These are phyloP conservation scores for crab-eating macaque (Macaca fascicularis) DNA, from an alignment of 2,113 vertebrate species.

Conservation along the genomic window DNA sequence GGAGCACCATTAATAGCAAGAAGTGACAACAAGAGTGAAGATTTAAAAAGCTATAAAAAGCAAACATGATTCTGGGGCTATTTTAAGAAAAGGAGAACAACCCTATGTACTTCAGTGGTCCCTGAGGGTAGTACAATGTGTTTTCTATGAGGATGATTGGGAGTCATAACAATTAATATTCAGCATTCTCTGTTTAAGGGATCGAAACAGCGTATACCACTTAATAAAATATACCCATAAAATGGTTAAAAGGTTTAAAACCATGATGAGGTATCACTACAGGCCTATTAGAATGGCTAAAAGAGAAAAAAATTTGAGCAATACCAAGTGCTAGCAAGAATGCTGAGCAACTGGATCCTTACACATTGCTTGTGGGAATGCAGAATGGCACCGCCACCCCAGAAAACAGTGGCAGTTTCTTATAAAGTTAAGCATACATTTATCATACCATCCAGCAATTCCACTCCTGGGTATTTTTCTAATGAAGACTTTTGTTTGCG, in stretches of 20 bases:
- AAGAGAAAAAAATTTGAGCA: not conserved
- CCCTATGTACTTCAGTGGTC: not conserved
- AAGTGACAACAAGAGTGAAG: constrained; percentile 26
- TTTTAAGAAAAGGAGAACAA: constrained; percentile 28
- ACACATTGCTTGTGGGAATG: not conserved
- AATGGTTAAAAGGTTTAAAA: constrained; percentile 10
- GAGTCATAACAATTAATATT: not conserved
- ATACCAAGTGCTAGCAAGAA: not conserved
- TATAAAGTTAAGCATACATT: not conserved
- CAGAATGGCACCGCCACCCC: not conserved
- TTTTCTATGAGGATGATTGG: not conserved
- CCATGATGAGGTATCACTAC: not conserved
- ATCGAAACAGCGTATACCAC: not conserved
- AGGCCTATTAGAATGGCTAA: not conserved
- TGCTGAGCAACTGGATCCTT: not conserved
- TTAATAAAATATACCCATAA: not conserved
- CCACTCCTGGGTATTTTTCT: not conserved
- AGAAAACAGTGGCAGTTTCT: not conserved
- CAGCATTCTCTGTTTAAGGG: not conserved
- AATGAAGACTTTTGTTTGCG: not conserved
- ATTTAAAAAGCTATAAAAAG: constrained; percentile 39
- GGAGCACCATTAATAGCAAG: constrained; percentile 47
- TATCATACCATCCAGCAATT: not conserved
- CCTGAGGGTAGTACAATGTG: not conserved
- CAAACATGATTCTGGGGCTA: constrained; percentile 8